These are phyloP conservation scores for Spisula solida DNA, from an alignment of 2,888 invertebrate genomes.

Conservation along the genomic window DNA sequence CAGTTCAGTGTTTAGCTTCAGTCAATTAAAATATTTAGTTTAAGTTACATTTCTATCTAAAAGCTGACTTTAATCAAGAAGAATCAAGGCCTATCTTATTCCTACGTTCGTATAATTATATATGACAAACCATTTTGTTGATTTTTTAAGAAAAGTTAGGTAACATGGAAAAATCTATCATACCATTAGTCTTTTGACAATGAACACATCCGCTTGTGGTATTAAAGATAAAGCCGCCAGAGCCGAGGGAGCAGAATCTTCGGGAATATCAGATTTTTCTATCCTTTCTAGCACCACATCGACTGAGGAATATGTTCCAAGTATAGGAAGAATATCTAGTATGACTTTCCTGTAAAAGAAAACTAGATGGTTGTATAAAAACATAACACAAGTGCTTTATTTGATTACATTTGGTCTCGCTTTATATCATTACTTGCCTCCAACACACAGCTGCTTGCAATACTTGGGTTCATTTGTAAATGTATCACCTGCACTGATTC, in stretches of 20 bases:
- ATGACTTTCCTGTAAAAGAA: constrained; percentile 78
- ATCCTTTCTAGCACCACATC: constrained; percentile 70
- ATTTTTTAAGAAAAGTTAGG: not conserved
- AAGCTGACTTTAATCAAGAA: no score
- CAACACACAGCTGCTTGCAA: no score
- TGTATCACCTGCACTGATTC: no score
- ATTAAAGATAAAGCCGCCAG: constrained; percentile 76
- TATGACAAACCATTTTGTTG: not conserved
- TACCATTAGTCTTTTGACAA: constrained; percentile 84
- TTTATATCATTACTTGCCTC: not conserved
- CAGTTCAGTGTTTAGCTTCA: no score
- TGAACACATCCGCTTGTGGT: constrained; percentile 84
- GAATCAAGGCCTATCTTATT: not conserved
- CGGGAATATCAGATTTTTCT: constrained; percentile 52
- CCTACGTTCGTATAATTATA: not conserved
- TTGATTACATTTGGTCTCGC: no score
- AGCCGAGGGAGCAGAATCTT: constrained; percentile 49
- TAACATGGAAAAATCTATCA: constrained; percentile 5
- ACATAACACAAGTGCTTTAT: not conserved
- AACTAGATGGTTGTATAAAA: not conserved
- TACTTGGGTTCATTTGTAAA: no score
- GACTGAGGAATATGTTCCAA: constrained; percentile 82
- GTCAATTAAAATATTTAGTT: no score
- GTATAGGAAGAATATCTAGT: constrained; percentile 80
- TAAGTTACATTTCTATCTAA: no score